These are phyloP conservation scores for Spialia ferax DNA, from an alignment of 2,888 invertebrate species.

Conservation along the genomic window DNA sequence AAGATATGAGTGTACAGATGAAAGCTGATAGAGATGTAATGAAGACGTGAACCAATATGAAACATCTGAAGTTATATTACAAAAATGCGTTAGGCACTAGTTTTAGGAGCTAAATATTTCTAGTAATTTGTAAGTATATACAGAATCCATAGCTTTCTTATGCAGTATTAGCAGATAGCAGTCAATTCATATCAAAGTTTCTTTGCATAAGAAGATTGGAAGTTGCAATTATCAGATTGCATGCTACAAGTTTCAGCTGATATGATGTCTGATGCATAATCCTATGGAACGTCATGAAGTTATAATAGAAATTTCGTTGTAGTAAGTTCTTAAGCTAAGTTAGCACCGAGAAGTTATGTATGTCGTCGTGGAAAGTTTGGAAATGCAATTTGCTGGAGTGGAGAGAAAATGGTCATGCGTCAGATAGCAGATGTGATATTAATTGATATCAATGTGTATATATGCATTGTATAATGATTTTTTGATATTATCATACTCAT, in stretches of 20 bases:
- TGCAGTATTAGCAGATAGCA: neutral
- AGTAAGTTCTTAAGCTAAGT: neutral
- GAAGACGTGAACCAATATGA: too few relatives aligned
- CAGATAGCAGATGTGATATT: too few relatives aligned
- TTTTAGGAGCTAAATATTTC: too few relatives aligned
- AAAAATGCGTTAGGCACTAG: too few relatives aligned
- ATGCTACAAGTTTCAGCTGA: neutral
- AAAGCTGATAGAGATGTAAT: too few relatives aligned
- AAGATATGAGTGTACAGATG: too few relatives aligned
- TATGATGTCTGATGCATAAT: neutral
- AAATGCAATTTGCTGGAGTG: neutral
- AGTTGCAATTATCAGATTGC: neutral
- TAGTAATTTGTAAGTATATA: neutral
- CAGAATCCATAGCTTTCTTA: neutral
- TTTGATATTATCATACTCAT: too few relatives aligned
- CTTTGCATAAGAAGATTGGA: neutral
- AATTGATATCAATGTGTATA: too few relatives aligned
- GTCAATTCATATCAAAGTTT: neutral
- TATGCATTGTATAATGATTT: too few relatives aligned
- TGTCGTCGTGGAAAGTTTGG: neutral
- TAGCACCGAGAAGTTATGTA: neutral
- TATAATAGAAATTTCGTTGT: neutral
- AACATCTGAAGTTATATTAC: too few relatives aligned
- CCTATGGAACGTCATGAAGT: neutral
- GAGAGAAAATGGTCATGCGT: too few relatives aligned